Evolutionary conservation across 2,888 invertebrate species (phyloP).

Genomic region (Molanna angustata): DNA sequence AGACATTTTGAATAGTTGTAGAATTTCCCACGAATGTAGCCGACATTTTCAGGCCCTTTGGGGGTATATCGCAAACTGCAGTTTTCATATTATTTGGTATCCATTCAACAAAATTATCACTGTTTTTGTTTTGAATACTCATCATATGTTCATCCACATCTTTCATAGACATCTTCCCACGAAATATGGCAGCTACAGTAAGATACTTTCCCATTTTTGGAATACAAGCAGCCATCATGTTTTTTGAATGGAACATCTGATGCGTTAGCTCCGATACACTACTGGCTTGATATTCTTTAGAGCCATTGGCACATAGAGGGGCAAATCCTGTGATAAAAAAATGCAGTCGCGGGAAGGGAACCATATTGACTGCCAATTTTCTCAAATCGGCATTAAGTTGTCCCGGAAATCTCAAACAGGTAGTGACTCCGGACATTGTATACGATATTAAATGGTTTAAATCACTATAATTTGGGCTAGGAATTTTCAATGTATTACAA

Average conservation of each 20-base stretch:
- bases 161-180: conserved; percentile 11
- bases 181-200: conserved; percentile 16
- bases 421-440: conserved; percentile 6
- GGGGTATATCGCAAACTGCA: conserved; percentile 16
- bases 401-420: conserved; percentile 6
- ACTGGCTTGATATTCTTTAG: background rate
- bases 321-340: conserved; percentile 5
- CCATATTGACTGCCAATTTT: conserved; percentile 9
- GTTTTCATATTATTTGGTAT: conserved; percentile 17
- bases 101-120: conserved; percentile 13
- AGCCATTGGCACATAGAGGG: background rate
- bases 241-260: conserved; percentile 13
- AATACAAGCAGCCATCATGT: conserved; percentile 16
- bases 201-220: conserved; percentile 10
- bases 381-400: conserved; percentile 9
- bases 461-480: background rate
- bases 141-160: conserved; percentile 17
- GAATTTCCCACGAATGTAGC: conserved; percentile 14
- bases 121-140: conserved; percentile 10
- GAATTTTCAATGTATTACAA: background rate
- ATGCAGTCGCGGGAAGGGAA: conserved; percentile 5
- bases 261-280: conserved; percentile 10
- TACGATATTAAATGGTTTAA: conserved; percentile 5
- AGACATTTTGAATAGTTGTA: conserved; percentile 9
- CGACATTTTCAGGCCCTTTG: conserved; percentile 6